Evolutionary conservation across 92 coral and sea anemone species (phyloP), one percentile per base, ranked within the genome.

Genomic region (Zoanthus sociatus): DNA sequence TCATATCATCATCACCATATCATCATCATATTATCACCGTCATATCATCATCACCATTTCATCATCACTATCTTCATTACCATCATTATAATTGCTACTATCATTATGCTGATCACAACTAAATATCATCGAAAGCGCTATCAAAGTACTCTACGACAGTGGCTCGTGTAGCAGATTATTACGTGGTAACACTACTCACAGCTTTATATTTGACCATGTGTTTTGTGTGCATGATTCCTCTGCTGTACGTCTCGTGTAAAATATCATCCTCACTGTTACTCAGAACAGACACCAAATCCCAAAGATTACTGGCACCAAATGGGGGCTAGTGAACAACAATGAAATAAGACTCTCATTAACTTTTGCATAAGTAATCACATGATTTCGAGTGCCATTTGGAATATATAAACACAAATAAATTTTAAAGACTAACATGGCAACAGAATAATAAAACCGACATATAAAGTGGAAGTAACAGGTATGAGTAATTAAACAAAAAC

Each of bases 271-370:
- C 99, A 1, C 90, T 93, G 83, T 89, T 94, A 76, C 83, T 85
- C 12, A 95, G 77, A 3, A 97, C 95, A 67, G 87, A 89, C 44
- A 97, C 98, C 88, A 97, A 88, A 78, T 97, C 98, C 99, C 99
- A 97, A 50, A 97, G 83, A 86, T 97, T 97, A 76, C 88, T 84
- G 66, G 93, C 92, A 54, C 99, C 99, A 89, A 95, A 94, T 9
- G 99, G 99, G 68, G 95, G 95, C 99, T 97, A 30, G 3, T 47
- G 76, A 42, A 45, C 45, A 78, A 66, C 58, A 17, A 76, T 16
- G 18, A 78, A 33, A 77, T 3, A 48, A 31, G 46, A 69, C 14
- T 11, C 3, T 69, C 14, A 13, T 69, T 7, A 69, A 31, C 11
- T 67, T 67, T 67, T 58, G 6, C 0, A 13, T 1, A 58, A 6